A percentile compares a stretch with the other conserved stretches of the same genome.
These are phyloP conservation scores for Orientallactaga sibirica DNA, from an alignment of 2,797 vertebrate species.

Conservation along the genomic window DNA sequence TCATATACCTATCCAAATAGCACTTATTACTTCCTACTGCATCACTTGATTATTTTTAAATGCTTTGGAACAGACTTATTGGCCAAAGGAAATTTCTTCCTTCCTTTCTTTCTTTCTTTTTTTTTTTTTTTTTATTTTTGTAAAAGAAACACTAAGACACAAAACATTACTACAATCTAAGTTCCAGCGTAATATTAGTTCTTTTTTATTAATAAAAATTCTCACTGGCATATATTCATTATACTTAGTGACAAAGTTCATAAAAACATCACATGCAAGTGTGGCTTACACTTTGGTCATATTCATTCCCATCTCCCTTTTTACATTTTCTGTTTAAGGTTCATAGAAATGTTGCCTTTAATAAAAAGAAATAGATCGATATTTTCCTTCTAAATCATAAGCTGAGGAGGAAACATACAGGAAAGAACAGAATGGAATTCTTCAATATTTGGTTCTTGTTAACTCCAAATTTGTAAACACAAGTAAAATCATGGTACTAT, in stretches of 20 bases:
- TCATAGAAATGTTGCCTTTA: not conserved
- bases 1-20: conserved; percentile 19
- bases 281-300: not conserved
- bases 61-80: conserved; percentile 1
- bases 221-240: not conserved
- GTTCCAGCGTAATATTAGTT: not conserved
- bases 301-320: not conserved
- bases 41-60: conserved; percentile 27
- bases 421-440: not conserved
- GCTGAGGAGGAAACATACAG: not conserved
- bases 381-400: conserved; percentile 54
- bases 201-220: not conserved
- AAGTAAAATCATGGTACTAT: conserved; percentile 46
- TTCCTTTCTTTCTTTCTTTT: too few species aligned
- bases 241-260: not conserved
- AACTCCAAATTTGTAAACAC: conserved; percentile 12
- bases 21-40: not conserved
- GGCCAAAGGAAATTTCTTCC: not conserved
- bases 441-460: not conserved
- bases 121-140: not conserved
- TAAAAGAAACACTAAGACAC: conserved; percentile 47
- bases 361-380: conserved; percentile 41
- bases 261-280: too few species aligned
- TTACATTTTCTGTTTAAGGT: conserved; percentile 22
- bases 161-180: conserved; percentile 2